phyloP scores from a whole-genome alignment of 2,888 invertebrate genomes.

The Troides oblongomaculatus region DNA sequence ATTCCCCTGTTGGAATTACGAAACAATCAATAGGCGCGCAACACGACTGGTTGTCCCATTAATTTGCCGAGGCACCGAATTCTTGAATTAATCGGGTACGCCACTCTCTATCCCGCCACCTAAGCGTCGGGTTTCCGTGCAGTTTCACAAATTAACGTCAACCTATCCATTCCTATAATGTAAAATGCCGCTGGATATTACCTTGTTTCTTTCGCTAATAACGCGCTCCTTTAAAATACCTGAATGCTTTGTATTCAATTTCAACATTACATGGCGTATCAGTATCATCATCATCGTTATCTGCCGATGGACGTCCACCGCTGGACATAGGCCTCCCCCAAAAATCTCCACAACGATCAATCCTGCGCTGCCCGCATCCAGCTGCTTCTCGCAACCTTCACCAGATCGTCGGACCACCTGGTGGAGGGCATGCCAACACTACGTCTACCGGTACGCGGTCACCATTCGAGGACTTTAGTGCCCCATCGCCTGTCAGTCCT shows the following conservation, averaged over 20 bases:
- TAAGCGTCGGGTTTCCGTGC: slow-evolving; percentile 67
- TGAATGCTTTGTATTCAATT: neutral
- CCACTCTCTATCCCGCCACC: slow-evolving; percentile 51
- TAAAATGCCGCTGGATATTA: slow-evolving; percentile 35
- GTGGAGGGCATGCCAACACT: too few relatives aligned
- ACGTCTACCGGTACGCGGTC: too few relatives aligned
- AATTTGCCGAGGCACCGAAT: slow-evolving; percentile 62
- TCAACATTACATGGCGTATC: neutral
- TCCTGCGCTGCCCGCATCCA: too few relatives aligned
- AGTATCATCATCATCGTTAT: neutral
- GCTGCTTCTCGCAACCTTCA: too few relatives aligned
- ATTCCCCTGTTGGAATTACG: slow-evolving; percentile 21
- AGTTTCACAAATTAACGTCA: slow-evolving; percentile 72
- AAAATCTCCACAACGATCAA: too few relatives aligned
- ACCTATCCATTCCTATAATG: slow-evolving; percentile 58
- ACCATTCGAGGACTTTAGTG: too few relatives aligned
- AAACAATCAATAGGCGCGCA: slow-evolving; percentile 59
- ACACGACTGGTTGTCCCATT: slow-evolving; percentile 56
- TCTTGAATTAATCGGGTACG: slow-evolving; percentile 69
- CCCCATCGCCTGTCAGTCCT: too few relatives aligned
- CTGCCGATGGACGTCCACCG: too few relatives aligned
- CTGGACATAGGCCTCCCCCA: too few relatives aligned
- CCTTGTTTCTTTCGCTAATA: slow-evolving; percentile 14
- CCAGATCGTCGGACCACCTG: too few relatives aligned
- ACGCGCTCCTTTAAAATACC: slow-evolving; percentile 14